Conservation (phyloP, 2,888 invertebrate species). For the Eupithecia exiguata region DNA sequence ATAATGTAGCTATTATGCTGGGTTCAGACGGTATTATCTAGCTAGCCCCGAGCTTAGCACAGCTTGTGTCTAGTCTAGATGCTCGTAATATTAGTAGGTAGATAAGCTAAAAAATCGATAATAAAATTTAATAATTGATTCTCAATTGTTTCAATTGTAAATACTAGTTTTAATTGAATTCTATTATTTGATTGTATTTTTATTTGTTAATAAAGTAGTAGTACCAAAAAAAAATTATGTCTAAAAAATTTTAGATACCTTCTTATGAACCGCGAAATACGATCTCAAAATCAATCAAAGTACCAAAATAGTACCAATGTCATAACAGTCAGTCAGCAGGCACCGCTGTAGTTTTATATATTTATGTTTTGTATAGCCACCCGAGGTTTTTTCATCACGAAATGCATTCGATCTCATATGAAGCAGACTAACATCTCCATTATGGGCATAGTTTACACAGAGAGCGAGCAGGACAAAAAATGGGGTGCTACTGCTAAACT, state of each 20-base stretch:
- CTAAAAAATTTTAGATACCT: not conserved
- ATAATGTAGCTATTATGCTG: too few relatives aligned
- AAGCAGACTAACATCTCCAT: constrained; percentile 65
- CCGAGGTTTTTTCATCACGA: constrained; percentile 60
- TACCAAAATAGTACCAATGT: not conserved
- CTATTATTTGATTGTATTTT: too few relatives aligned
- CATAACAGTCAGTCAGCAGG: not conserved
- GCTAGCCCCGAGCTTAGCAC: too few relatives aligned
- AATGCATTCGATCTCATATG: constrained; percentile 72
- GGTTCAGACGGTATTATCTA: too few relatives aligned
- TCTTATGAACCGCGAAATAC: not conserved
- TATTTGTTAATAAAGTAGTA: too few relatives aligned
- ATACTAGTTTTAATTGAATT: too few relatives aligned
- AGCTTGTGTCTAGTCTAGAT: not conserved
- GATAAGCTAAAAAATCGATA: not conserved
- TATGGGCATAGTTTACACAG: constrained; percentile 73
- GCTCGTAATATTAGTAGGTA: not conserved
- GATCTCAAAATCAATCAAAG: not conserved
- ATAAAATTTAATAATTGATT: not conserved
- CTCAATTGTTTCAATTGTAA: too few relatives aligned
- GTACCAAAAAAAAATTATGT: too few relatives aligned
- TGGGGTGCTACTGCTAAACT: constrained; percentile 27
- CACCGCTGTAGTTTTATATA: not conserved
- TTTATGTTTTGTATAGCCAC: constrained; percentile 14
- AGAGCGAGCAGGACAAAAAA: constrained; percentile 67